These are phyloP conservation scores for Drosophila ogumai DNA, from an alignment of 1,140 invertebrate genomes.

Conservation along the genomic window DNA sequence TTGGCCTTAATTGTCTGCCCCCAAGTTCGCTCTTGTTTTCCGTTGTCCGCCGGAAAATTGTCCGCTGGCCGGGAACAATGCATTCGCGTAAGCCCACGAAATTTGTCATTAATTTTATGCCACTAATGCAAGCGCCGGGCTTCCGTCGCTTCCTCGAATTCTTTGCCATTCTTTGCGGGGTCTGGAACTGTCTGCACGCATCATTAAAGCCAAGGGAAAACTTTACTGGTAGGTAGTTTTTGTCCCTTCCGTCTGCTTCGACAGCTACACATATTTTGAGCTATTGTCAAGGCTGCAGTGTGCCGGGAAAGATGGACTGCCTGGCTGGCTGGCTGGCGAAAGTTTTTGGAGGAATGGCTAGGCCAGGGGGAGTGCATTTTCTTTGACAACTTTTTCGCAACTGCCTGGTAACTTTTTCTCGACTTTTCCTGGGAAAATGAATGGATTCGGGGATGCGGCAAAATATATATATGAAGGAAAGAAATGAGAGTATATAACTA, in stretches of 20 bases:
- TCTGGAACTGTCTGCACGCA: slow-evolving; percentile 60
- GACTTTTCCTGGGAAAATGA: slow-evolving; percentile 44
- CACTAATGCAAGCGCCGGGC: slow-evolving; percentile 50
- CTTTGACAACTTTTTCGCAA: slow-evolving; percentile 63
- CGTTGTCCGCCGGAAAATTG: slow-evolving; percentile 36
- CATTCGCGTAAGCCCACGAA: slow-evolving; percentile 56
- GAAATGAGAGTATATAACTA: slow-evolving; percentile 35
- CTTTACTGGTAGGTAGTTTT: slow-evolving; percentile 47
- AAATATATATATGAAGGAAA: slow-evolving; percentile 15
- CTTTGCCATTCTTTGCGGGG: slow-evolving; percentile 11
- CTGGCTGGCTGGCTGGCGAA: background rate
- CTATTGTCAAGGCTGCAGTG: slow-evolving; percentile 52
- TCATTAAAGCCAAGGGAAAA: slow-evolving; percentile 70
- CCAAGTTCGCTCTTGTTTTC: slow-evolving; percentile 12
- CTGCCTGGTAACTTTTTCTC: slow-evolving; percentile 33
- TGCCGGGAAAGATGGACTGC: slow-evolving; percentile 31
- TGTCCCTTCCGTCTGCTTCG: slow-evolving; percentile 40
- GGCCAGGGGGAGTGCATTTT: slow-evolving; percentile 31
- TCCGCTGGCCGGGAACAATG: slow-evolving; percentile 48
- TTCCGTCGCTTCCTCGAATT: slow-evolving; percentile 35
- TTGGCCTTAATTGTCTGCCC: slow-evolving; percentile 58
- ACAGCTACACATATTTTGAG: slow-evolving; percentile 71
- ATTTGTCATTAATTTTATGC: slow-evolving; percentile 74
- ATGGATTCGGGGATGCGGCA: slow-evolving; percentile 33
- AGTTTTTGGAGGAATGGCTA: background rate